Evolutionary conservation across 2,888 invertebrate species (phyloP).

Genomic region (Trichopoda pennipes): DNA sequence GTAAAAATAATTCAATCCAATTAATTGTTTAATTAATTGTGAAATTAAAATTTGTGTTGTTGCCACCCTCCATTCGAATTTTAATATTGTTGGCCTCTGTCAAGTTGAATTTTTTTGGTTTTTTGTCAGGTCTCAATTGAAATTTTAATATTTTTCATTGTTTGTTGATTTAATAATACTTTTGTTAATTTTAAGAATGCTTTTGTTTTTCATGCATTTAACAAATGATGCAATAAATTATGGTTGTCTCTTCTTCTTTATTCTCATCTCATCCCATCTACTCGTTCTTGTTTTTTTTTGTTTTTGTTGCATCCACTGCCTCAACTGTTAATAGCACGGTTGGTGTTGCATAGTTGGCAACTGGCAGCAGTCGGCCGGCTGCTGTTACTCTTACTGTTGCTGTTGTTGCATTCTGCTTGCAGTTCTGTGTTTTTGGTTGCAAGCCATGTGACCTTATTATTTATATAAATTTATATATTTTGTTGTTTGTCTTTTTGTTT

Average conservation of each 20-base stretch:
- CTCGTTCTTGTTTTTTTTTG: constrained; percentile 27
- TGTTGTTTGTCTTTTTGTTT: constrained; percentile 49
- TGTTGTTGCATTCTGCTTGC: constrained; percentile 38
- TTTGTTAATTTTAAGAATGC: constrained; percentile 67
- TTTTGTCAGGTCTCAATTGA: constrained; percentile 33
- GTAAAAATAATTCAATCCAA: constrained; percentile 51
- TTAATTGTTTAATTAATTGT: constrained; percentile 69
- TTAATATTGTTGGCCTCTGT: background rate
- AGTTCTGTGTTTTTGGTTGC: constrained; percentile 47
- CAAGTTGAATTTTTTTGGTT: constrained; percentile 5
- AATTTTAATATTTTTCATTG: constrained; percentile 26
- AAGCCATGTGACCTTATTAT: constrained; percentile 66
- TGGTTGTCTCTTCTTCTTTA: constrained; percentile 66
- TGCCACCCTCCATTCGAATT: constrained; percentile 2
- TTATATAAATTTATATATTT: constrained; percentile 58
- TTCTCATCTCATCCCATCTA: too few species aligned
- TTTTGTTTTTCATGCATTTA: constrained; percentile 69
- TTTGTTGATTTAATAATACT: constrained; percentile 58
- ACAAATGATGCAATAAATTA: constrained; percentile 69
- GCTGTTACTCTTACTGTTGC: constrained; percentile 6
- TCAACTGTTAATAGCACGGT: constrained; percentile 27
- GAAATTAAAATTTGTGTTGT: constrained; percentile 63
- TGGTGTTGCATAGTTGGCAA: constrained; percentile 56
- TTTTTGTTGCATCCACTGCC: constrained; percentile 14
- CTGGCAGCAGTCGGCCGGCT: constrained; percentile 8